Evolutionary conservation across 2,888 invertebrate genomes (phyloP).

Genomic region (Gnatocerus cornutus): DNA sequence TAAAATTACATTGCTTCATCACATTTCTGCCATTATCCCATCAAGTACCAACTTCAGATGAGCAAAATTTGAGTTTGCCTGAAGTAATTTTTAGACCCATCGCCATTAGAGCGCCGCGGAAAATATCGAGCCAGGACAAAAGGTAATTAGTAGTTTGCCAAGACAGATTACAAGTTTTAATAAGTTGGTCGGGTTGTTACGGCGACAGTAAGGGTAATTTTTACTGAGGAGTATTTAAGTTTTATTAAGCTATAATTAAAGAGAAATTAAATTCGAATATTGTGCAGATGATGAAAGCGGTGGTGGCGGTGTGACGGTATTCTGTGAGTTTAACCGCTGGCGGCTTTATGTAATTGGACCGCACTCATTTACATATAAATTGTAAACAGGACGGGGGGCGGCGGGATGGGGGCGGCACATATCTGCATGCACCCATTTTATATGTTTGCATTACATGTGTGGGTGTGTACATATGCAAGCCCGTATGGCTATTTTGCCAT

Average conservation of each 20-base stretch:
- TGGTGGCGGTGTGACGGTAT: slow-evolving; percentile 42
- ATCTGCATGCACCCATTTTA: slow-evolving; percentile 52
- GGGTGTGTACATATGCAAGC: slow-evolving; percentile 16
- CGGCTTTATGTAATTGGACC: slow-evolving; percentile 59
- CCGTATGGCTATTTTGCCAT: slow-evolving; percentile 17
- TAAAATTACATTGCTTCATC: slow-evolving; percentile 61
- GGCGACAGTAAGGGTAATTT: slow-evolving; percentile 42
- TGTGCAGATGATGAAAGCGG: slow-evolving; percentile 45
- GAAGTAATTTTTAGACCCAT: too few relatives aligned
- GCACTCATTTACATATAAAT: slow-evolving; percentile 64
- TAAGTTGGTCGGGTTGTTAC: slow-evolving; percentile 42
- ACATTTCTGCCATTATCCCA: slow-evolving; percentile 56
- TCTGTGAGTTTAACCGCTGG: slow-evolving; percentile 50
- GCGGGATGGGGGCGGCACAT: slow-evolving; percentile 38
- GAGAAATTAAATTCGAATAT: slow-evolving; percentile 49
- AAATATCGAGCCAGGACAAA: slow-evolving; percentile 43
- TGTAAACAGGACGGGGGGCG: slow-evolving; percentile 57
- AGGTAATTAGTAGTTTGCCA: slow-evolving; percentile 46
- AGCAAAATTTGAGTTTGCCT: too few relatives aligned
- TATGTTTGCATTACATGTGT: slow-evolving; percentile 33
- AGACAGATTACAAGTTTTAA: slow-evolving; percentile 49
- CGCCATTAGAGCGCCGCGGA: slow-evolving; percentile 5
- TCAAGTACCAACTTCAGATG: slow-evolving; percentile 10
- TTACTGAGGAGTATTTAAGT: slow-evolving; percentile 42
- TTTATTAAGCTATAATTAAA: slow-evolving; percentile 49